Percentiles rank a stretch among this genome's conserved stretches.
Conservation (phyloP, 1,140 invertebrate species). For the Panagrolaimus sp. region DNA sequence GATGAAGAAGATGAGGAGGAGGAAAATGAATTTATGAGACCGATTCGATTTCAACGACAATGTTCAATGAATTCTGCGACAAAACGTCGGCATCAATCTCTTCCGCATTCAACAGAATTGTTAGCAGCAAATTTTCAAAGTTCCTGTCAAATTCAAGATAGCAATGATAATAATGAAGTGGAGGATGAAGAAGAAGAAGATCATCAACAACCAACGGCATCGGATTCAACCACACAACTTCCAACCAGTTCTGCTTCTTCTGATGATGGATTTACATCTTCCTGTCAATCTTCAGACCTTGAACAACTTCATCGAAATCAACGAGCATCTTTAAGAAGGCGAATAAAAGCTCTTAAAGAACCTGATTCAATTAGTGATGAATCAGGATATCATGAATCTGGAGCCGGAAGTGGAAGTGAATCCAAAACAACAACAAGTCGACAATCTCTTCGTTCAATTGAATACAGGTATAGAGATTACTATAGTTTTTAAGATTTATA, state of each 20-base stretch:
- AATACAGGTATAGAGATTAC: constrained; percentile 1
- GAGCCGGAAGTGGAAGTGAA: not conserved
- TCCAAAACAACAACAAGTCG: not conserved
- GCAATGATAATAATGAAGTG: not conserved
- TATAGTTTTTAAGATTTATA: not conserved
- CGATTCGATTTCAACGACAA: not conserved
- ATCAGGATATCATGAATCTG: constrained; percentile 7
- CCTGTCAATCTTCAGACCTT: constrained; percentile 10
- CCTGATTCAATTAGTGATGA: constrained; percentile 16
- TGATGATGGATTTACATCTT: constrained; percentile 22
- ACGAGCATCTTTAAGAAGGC: not conserved
- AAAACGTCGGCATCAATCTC: not conserved
- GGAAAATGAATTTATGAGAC: not conserved
- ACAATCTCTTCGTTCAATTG: not conserved
- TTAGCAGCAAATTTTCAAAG: not conserved
- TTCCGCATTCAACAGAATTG: not conserved
- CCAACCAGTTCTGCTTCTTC: not conserved
- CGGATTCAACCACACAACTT: not conserved
- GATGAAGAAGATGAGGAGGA: not conserved
- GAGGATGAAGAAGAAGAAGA: constrained; percentile 10
- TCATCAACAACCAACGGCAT: not conserved
- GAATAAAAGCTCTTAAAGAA: constrained; percentile 4
- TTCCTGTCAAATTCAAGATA: not conserved
- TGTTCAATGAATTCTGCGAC: not conserved
- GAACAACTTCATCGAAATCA: constrained; percentile 6